Base-by-base conservation (phyloP, 2,888 invertebrate species). In the Ennomos erosarius region DNA sequence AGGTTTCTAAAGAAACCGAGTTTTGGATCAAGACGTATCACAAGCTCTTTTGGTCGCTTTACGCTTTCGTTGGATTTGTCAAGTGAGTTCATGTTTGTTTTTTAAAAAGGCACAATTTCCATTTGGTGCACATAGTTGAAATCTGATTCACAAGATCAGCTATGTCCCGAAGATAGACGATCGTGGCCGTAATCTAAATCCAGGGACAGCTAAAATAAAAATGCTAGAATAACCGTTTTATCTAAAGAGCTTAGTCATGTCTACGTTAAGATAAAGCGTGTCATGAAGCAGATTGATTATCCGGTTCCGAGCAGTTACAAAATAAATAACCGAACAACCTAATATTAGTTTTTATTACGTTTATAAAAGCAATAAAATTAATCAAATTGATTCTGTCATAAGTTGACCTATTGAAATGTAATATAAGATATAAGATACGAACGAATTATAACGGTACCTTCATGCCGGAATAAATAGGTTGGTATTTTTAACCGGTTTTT, bases 11-110 rank as follows among this genome's bases (percentile, higher is more conserved):
- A 40, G 88, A 94, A 16, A 84, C 94, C 62, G 93, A 93, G 26
- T 90, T 90, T 51, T 90, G 85, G 71, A 95, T 96, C 93, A 95
- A 95, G 74, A 94, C 93, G 33, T 93, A 94, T 0, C 96, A 95
- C 74, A 96, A 96, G 16, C 84, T 95, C 63, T 95, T 96, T 81
- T 97, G 97, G 97, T 94, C 95, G 36, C 77, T 95, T 10, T 96
- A 95, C 0, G 93, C 96, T 33, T 95, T 96, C 75, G 88, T 96
- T 43, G 95, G 95, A 54, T 87, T 97, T 60, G 81, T 96, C 74
- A 96, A 95, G 96, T 96, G 81, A 79, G 90, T 79, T 12, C 16
- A 36, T 46, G 11, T 10, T n/a, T 51, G n/a, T 42, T 11, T n/a
- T 38, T n/a, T 38, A 11, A 11, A 3, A 26, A 4, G 6, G 26